phyloP scores from a whole-genome alignment of 2,888 invertebrate species.

The Trimorus sp. region DNA sequence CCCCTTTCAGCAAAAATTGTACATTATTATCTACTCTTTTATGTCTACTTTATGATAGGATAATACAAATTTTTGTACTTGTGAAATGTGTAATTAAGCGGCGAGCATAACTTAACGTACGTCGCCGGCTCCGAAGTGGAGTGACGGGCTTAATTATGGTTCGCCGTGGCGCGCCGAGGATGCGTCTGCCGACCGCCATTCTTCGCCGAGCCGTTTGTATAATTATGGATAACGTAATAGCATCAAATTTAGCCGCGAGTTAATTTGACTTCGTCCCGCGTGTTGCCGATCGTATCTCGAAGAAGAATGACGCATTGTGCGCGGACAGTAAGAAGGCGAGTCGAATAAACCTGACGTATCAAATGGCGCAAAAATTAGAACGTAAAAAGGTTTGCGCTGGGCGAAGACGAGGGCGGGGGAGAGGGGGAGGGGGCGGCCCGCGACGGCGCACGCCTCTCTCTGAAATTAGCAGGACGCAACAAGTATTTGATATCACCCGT shows the following conservation, averaged over 20 bases:
- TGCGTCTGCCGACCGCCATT: slow-evolving; percentile 8
- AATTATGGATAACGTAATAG: slow-evolving; percentile 31
- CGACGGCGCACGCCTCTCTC: slow-evolving; percentile 46
- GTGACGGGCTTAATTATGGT: slow-evolving; percentile 44
- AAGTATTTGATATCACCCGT: slow-evolving; percentile 53
- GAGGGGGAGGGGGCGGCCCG: no score
- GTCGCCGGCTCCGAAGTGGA: slow-evolving; percentile 39
- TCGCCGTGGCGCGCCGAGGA: slow-evolving; percentile 1
- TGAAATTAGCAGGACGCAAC: slow-evolving; percentile 63
- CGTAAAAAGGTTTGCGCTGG: slow-evolving; percentile 43
- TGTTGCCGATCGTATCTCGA: slow-evolving; percentile 10
- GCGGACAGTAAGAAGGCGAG: slow-evolving; percentile 21
- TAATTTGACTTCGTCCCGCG: slow-evolving; percentile 10
- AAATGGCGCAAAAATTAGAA: slow-evolving; percentile 52
- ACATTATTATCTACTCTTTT: slow-evolving; percentile 62
- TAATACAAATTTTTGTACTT: slow-evolving; percentile 60
- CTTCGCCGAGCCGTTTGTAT: slow-evolving; percentile 9
- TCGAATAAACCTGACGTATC: slow-evolving; percentile 44
- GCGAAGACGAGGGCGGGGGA: slow-evolving; percentile 23
- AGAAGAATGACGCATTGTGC: slow-evolving; percentile 34
- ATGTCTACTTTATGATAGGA: slow-evolving; percentile 61
- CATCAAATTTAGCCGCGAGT: slow-evolving; percentile 22
- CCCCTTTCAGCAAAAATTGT: slow-evolving; percentile 60
- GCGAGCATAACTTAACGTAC: slow-evolving; percentile 43
- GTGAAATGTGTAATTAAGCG: slow-evolving; percentile 54